These are phyloP conservation scores for Schizopygopsis pylzovi DNA, from an alignment of 2,797 vertebrate species.

Conservation along the genomic window DNA sequence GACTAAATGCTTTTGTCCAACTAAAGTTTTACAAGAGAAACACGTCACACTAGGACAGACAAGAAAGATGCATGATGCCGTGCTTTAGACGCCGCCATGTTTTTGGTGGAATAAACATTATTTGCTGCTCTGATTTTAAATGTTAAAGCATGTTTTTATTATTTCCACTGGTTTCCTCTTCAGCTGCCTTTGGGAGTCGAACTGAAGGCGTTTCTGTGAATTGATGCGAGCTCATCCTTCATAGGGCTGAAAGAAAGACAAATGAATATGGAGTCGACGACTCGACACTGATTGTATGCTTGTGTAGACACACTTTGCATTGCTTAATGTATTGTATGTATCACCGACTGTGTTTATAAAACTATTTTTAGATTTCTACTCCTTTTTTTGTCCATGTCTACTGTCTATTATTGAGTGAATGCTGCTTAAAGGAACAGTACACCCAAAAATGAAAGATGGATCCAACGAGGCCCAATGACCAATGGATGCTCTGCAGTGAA, in stretches of 20 bases:
- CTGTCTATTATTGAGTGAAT: not conserved
- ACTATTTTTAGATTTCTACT: conserved; percentile 41
- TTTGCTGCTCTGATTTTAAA: conserved; percentile 63
- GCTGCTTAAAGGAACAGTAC: not conserved
- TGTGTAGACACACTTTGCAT: conserved; percentile 46
- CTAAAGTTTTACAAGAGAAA: conserved; percentile 21
- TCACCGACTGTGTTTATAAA: conserved; percentile 48
- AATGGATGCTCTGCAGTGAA: not conserved
- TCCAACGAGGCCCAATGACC: too few relatives aligned
- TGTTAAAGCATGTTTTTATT: conserved; percentile 61
- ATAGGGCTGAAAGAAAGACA: conserved; percentile 34
- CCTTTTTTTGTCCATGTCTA: conserved; percentile 6
- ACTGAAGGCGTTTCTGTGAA: conserved; percentile 24
- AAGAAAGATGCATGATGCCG: conserved; percentile 40
- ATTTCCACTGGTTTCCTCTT: conserved; percentile 55
- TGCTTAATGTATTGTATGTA: conserved; percentile 40
- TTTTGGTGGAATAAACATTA: conserved; percentile 52
- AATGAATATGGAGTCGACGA: conserved; percentile 22
- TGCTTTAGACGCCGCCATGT: conserved; percentile 10
- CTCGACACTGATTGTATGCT: conserved; percentile 49
- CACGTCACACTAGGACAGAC: not conserved
- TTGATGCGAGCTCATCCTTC: conserved; percentile 31
- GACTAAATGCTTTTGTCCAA: not conserved
- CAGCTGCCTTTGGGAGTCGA: conserved; percentile 48
- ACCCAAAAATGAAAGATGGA: not conserved